Base-by-base conservation (phyloP, 2,797 vertebrate genomes). In the Zalophus californianus region DNA sequence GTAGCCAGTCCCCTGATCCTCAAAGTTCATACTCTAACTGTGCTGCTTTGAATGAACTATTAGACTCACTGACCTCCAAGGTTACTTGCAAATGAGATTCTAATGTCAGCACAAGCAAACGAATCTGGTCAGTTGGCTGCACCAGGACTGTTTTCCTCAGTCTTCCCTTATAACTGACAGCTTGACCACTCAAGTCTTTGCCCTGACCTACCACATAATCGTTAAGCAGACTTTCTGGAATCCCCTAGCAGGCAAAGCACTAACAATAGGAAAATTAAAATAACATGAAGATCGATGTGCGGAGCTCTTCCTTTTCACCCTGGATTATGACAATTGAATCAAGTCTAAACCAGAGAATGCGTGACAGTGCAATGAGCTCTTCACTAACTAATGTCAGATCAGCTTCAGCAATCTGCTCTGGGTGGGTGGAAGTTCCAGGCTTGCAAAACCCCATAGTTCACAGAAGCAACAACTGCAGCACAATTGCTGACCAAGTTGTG, bases 401-500 rank as follows among this genome's bases (percentile, higher is more conserved):
- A 0, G 50, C 77, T 93, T 32, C 66, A 13, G 35, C n/a, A 90
- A 64, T 90, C 94, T 95, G 83, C 75, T 58, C 91, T 25, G n/a
- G 77, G 68, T 60, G 27, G n/a, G 21, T 95, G 97, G 96, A 99
- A 98, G 58, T 98, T 98, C 97, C 97, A 4, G 0, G 60, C 90
- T 99, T 99, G 96, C 77, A 32, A 98, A 97, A 97, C 95, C 60
- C 70, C 94, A 96, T 87, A 1, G 4, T 97, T 96, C 97, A 95
- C 73, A 94, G 96, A 97, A 93, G 86, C 97, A 98, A 87, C 86
- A 97, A 77, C 68, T 72, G 54, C 62, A 62, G 70, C 32, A 73
- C 97, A 97, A 91, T 58, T 56, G 91, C 72, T 97, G 94, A 97
- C 58, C 62, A 83, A 88, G 93, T 92, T 58, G 54, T 91, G 44